These are phyloP conservation scores for Heptranchias perlo DNA, from an alignment of 2,113 vertebrate genomes.

Conservation along the genomic window DNA sequence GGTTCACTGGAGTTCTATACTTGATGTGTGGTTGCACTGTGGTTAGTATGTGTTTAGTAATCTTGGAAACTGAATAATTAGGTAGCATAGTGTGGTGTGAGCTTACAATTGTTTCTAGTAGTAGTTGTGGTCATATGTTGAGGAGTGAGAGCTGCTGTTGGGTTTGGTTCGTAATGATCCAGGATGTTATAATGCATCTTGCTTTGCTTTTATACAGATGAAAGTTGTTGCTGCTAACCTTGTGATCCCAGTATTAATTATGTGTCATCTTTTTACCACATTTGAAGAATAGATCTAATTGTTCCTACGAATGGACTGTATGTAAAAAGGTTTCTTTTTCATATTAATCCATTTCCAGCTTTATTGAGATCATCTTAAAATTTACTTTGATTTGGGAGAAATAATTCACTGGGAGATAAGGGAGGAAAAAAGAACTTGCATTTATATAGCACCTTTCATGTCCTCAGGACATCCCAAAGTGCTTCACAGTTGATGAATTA, in stretches of 20 bases:
- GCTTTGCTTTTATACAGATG: neutral
- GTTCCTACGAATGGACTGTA: neutral
- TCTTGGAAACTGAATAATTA: neutral
- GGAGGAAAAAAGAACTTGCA: neutral
- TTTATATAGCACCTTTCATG: neutral
- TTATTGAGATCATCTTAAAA: neutral
- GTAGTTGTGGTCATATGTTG: neutral
- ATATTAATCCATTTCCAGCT: neutral
- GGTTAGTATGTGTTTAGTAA: neutral
- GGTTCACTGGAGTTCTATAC: neutral
- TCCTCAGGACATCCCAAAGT: neutral
- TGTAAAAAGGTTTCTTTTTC: neutral
- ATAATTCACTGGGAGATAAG: neutral
- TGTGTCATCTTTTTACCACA: neutral
- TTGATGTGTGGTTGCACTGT: neutral
- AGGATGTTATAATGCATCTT: neutral
- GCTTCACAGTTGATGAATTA: neutral
- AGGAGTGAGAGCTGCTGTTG: neutral
- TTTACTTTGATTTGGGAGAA: neutral
- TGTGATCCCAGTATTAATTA: neutral
- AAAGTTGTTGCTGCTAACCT: neutral
- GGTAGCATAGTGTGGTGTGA: neutral
- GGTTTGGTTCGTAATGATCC: neutral
- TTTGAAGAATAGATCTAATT: neutral
- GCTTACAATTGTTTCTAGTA: too few species aligned